Base-by-base conservation (phyloP, 2,888 invertebrate genomes). In the Cheilosia variabilis region DNA sequence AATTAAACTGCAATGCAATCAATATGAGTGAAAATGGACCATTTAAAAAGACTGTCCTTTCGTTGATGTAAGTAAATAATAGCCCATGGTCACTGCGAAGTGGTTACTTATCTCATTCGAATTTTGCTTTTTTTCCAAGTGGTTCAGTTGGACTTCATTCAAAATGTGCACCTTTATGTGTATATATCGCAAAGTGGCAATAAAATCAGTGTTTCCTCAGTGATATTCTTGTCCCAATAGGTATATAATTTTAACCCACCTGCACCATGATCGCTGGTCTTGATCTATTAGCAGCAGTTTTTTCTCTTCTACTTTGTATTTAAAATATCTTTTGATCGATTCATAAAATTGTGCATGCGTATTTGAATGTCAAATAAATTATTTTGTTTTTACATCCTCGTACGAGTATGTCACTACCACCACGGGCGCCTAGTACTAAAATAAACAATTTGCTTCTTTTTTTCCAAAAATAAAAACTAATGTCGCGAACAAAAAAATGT, bases 381-480 rank as follows among this genome's bases (percentile, higher is more conserved):
- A 63, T 50, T n/a, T n/a, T 63, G 17, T 63, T 65, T 50, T 77
- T 77, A 60, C 65, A 82, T 47, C 47, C 24, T 65, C 62, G 2
- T 55, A 62, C 66, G 19, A 37, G 7, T 43, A 58, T 69, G 57
- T 69, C 73, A 73, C 47, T 50, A 83, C 60, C 19, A 68, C 57
- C 57, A 57, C 52, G 52, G 47, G 50, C 45, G 50, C 52, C 55
- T n/a, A 52, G 24, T 68, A 58, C 58, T 50, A 75, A 81, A 81
- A 69, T 73, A 81, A 63, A 69, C 27, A 62, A 31, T 31, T 31
- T 31, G 0, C 31, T 9, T 31, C 9, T 47, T 79, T 47, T 60
- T 65, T 71, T 81, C 86, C 80, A 86, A 81, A 86, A 86, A 86
- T 84, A 84, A 86, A 86, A 73, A 80, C 58, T 66, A 65, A 79